Evolutionary conservation across 1,140 invertebrate species (phyloP), one percentile per base, ranked within the genome.

Genomic region (Procambarus clarkii): DNA sequence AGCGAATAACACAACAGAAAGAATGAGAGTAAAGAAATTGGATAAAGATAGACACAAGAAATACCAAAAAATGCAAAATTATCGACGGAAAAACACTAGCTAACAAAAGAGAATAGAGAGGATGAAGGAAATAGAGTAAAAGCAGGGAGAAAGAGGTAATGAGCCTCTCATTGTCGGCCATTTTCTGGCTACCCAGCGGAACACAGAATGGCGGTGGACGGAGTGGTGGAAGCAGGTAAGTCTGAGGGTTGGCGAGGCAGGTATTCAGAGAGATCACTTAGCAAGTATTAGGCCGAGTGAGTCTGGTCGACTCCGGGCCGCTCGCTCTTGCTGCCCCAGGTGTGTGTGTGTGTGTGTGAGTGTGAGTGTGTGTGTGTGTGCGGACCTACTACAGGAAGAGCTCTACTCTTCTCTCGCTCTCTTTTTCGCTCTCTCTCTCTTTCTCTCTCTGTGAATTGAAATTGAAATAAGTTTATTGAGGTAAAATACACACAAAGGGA

Each of bases 251-350:
- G 15, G 3, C 24, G 18, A 54, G 50, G 50, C 21, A n/a, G 69
- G 69, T 74, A 74, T 74, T 74, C 69, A 74, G n/a, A 74, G 69
- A 74, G 69, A 21, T 5, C n/a, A 74, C 69, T 74, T 74, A 74
- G n/a, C 60, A 18, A n/a, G n/a, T 74, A 2, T 5, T 24, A 21
- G 24, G 24, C 69, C 69, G 5, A 74, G n/a, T 5, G 7, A 11
- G 21, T 74, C 69, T 74, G 69, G n/a, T n/a, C 18, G 69, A 18
- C n/a, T 34, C 69, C 5, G n/a, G 7, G 69, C 69, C 5, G n/a
- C 69, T 4, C 15, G 15, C 69, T 3, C 69, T 34, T n/a, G 2
- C 69, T 74, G 69, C 69, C 69, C 24, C 58, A 60, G 45, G 80
- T 82, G 50, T 80, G 80, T 81, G 79, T 58, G 46, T 4, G 11